Evolutionary conservation across 1,140 invertebrate species (phyloP).

Genomic region (Atta colombica): DNA sequence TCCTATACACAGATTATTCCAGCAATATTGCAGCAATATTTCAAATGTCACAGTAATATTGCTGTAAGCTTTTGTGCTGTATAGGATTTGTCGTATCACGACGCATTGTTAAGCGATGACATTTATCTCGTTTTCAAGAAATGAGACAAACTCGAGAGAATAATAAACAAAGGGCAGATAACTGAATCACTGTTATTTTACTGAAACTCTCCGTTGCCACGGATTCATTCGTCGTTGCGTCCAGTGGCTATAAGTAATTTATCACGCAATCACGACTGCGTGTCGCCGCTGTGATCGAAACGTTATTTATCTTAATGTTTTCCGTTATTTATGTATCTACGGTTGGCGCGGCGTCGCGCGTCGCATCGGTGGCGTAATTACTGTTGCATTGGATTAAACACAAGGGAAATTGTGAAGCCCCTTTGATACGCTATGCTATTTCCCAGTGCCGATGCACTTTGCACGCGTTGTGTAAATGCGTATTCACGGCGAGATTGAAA

Average conservation of each 20-base stretch:
- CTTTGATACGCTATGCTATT: slow-evolving; percentile 41
- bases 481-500: slow-evolving; percentile 34
- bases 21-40: no score
- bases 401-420: slow-evolving; percentile 20
- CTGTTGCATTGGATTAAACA: slow-evolving; percentile 53
- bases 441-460: slow-evolving; percentile 41
- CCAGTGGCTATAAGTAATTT: slow-evolving; percentile 46
- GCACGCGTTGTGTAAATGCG: neutral
- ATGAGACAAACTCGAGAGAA: slow-evolving; percentile 9
- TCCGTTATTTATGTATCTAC: slow-evolving; percentile 54
- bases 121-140: neutral
- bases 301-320: slow-evolving; percentile 63
- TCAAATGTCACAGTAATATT: no score
- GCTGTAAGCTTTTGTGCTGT: no score
- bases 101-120: slow-evolving; percentile 15
- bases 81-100: neutral
- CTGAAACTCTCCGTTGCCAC: neutral
- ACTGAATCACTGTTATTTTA: slow-evolving; percentile 41
- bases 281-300: slow-evolving; percentile 49
- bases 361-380: slow-evolving; percentile 46
- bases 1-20: neutral
- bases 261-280: slow-evolving; percentile 51
- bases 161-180: slow-evolving; percentile 50
- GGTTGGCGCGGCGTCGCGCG: slow-evolving; percentile 15
- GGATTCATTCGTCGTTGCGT: slow-evolving; percentile 18